phyloP scores from a whole-genome alignment of 1,140 invertebrate species.

The Drosophila athabasca region DNA sequence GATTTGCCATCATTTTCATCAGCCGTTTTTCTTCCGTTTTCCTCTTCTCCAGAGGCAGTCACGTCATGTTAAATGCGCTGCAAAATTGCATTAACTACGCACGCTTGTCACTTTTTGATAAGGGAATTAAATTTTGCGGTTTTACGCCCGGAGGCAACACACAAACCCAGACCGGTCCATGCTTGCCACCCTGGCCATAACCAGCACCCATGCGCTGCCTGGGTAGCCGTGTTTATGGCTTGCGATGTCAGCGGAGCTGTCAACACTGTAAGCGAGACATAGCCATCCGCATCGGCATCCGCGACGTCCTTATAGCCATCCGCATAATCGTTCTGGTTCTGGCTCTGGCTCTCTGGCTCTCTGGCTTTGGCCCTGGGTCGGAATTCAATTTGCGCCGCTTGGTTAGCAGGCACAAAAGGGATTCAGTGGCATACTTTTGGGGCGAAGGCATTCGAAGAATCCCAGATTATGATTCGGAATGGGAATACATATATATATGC shows the following conservation, averaged over 20 bases:
- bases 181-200: background rate
- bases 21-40: background rate
- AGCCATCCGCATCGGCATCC: slow-evolving; percentile 30
- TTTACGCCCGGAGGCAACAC: slow-evolving; percentile 66
- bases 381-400: slow-evolving; percentile 40
- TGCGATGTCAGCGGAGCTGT: slow-evolving; percentile 58
- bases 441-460: background rate
- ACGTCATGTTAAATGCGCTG: slow-evolving; percentile 82
- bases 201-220: slow-evolving; percentile 11
- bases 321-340: too few species aligned
- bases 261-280: slow-evolving; percentile 73
- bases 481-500: too few species aligned
- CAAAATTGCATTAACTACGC: slow-evolving; percentile 83
- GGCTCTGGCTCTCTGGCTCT: too few species aligned
- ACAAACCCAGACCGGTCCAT: slow-evolving; percentile 6
- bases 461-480: too few species aligned
- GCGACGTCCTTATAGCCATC: slow-evolving; percentile 2
- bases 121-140: slow-evolving; percentile 83
- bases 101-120: slow-evolving; percentile 83
- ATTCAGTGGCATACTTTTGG: slow-evolving; percentile 16
- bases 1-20: slow-evolving; percentile 1
- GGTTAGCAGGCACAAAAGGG: slow-evolving; percentile 31
- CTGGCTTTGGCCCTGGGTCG: background rate
- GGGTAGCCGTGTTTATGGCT: slow-evolving; percentile 71
- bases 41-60: slow-evolving; percentile 26